These are phyloP conservation scores for Bungarus multicinctus DNA, from an alignment of 2,113 vertebrate genomes.

Conservation along the genomic window DNA sequence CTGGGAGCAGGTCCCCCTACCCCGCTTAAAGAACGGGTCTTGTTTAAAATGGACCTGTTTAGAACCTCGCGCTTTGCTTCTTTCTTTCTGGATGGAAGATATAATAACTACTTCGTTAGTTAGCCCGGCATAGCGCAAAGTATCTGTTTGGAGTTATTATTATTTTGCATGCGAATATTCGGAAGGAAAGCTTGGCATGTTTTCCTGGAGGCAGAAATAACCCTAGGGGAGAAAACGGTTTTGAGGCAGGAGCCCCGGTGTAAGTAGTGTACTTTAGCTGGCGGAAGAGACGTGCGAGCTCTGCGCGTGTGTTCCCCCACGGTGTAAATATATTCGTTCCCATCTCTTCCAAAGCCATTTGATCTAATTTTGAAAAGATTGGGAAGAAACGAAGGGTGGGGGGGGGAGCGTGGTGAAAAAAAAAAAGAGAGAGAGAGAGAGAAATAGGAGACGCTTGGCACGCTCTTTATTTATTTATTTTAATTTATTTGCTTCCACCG, in stretches of 20 bases:
- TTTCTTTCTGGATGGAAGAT: not conserved
- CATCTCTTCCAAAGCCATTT: not conserved
- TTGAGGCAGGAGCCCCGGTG: not conserved
- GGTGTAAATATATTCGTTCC: not conserved
- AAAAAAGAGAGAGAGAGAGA: not conserved
- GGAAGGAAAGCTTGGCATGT: not conserved
- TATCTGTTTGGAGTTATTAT: not conserved
- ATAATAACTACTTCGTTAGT: not conserved
- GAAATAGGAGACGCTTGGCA: not conserved
- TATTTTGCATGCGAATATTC: constrained; percentile 32
- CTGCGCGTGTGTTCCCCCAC: not conserved
- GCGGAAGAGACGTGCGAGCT: not conserved
- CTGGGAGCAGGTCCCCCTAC: not conserved
- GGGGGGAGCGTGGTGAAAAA: not conserved
- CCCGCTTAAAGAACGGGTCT: not conserved
- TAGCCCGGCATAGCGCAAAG: not conserved
- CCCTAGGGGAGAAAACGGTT: too few relatives aligned
- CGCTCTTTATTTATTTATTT: constrained; percentile 1
- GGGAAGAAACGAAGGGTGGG: not conserved
- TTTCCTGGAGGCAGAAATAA: not conserved
- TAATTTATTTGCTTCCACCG: not conserved
- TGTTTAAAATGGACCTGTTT: not conserved
- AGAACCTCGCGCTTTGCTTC: not conserved
- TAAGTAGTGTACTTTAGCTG: not conserved
- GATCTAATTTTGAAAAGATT: not conserved